Conservation (phyloP, 2,888 invertebrate species). For the Matsumyia berberina region DNA sequence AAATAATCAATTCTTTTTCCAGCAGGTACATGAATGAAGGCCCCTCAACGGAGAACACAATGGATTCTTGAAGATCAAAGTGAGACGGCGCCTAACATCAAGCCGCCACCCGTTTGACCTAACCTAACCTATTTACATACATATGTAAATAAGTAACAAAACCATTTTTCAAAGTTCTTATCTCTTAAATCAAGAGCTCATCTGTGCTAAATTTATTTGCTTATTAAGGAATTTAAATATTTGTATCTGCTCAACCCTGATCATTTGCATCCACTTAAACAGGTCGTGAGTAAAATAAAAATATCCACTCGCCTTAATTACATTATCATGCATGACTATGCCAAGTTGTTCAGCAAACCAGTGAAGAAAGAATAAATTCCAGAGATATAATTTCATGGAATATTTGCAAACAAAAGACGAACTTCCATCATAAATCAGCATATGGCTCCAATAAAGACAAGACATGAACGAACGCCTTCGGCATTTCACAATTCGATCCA, state of each 20-base stretch:
- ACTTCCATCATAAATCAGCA: constrained; percentile 21
- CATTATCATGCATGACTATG: constrained; percentile 10
- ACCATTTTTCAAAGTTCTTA: too few relatives aligned
- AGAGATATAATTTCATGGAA: neutral
- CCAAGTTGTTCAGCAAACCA: neutral
- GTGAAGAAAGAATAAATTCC: too few relatives aligned
- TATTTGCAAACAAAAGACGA: constrained; percentile 10
- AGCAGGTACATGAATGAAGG: too few relatives aligned
- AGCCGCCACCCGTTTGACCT: too few relatives aligned
- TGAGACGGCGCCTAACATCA: too few relatives aligned
- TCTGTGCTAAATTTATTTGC: neutral
- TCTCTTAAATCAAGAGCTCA: too few relatives aligned
- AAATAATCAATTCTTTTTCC: too few relatives aligned
- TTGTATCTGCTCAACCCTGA: constrained; percentile 4
- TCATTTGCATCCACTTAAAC: constrained; percentile 14
- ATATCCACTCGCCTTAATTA: constrained; percentile 1
- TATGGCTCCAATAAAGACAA: neutral
- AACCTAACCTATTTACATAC: too few relatives aligned
- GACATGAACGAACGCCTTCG: constrained; percentile 4
- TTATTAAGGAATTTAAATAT: neutral
- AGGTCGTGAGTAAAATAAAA: constrained; percentile 20
- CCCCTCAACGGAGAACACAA: too few relatives aligned
- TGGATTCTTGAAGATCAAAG: too few relatives aligned
- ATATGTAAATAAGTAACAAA: too few relatives aligned
- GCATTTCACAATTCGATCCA: constrained; percentile 14